These are phyloP conservation scores for Lagodon rhomboides DNA, from an alignment of 2,797 vertebrate species.

Conservation along the genomic window DNA sequence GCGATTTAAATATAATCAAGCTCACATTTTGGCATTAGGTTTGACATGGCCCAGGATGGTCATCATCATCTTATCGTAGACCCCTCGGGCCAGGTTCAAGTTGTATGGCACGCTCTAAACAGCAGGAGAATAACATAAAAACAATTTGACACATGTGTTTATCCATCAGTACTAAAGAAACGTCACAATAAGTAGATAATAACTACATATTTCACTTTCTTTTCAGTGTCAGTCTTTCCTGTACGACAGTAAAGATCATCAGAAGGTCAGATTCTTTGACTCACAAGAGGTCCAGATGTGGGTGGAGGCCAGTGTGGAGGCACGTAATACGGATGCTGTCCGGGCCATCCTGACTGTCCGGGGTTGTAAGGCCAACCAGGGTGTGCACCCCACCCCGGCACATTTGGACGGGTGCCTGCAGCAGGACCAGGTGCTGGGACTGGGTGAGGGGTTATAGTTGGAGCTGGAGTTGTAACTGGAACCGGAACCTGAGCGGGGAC, in stretches of 20 bases:
- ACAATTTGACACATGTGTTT: not conserved
- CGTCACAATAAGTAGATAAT: too few species aligned
- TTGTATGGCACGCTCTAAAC: conserved; percentile 86
- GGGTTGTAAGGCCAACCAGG: conserved; percentile 83
- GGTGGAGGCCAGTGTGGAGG: conserved; percentile 79
- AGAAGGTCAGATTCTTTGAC: conserved; percentile 29
- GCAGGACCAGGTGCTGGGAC: conserved; percentile 36
- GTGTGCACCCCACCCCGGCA: conserved; percentile 65
- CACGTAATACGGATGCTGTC: conserved; percentile 72
- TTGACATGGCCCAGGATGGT: conserved; percentile 86
- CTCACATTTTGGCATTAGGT: conserved; percentile 86
- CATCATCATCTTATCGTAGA: conserved; percentile 88
- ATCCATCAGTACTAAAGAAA: not conserved
- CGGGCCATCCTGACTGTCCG: conserved; percentile 86
- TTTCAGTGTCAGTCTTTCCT: not conserved
- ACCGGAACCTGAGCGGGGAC: conserved; percentile 44
- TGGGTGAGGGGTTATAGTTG: conserved; percentile 28
- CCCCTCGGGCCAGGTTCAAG: conserved; percentile 84
- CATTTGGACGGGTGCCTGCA: conserved; percentile 44
- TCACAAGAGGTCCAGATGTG: conserved; percentile 83
- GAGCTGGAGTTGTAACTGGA: conserved; percentile 44
- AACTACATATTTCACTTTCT: too few species aligned
- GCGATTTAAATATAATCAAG: not conserved
- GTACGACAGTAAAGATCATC: not conserved
- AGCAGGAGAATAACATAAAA: conserved; percentile 4